Conservation (phyloP, 1,140 invertebrate genomes). For the Eulimnadia texana region DNA sequence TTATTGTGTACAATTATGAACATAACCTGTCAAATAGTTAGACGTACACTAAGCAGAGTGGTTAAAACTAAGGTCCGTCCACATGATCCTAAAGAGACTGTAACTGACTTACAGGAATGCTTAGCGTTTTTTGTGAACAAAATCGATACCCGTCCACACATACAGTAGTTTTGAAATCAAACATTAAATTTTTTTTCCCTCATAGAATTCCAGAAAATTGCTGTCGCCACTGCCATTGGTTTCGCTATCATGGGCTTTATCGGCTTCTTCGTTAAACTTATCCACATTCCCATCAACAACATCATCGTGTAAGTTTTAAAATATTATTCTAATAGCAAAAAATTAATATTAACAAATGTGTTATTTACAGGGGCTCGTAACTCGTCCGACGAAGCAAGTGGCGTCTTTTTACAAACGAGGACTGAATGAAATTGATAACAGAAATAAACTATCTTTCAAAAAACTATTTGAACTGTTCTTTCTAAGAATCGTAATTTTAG, state of each 20-base stretch:
- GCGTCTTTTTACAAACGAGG: background rate
- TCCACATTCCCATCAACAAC: slow-evolving; percentile 99
- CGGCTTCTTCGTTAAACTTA: slow-evolving; percentile 98
- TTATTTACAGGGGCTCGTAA: background rate
- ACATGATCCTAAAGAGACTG: too few species aligned
- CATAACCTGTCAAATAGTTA: too few species aligned
- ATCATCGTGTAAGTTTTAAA: slow-evolving; percentile 74
- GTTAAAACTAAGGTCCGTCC: too few species aligned
- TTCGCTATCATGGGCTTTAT: slow-evolving; percentile 99
- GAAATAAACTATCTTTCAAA: background rate
- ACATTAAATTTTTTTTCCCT: slow-evolving; percentile 23
- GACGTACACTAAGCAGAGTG: too few species aligned
- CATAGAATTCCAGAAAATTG: slow-evolving; percentile 99
- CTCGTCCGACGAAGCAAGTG: background rate
- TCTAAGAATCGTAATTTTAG: too few species aligned
- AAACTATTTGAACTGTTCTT: too few species aligned
- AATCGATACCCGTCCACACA: background rate
- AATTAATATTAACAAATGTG: background rate
- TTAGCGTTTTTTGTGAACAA: too few species aligned
- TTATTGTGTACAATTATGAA: too few species aligned
- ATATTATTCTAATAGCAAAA: background rate
- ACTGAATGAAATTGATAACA: background rate
- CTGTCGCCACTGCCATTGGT: slow-evolving; percentile 96
- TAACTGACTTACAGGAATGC: too few species aligned
- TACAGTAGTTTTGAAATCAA: background rate